phyloP scores from a whole-genome alignment of 2,797 vertebrate genomes.

The Pygocentrus nattereri region DNA sequence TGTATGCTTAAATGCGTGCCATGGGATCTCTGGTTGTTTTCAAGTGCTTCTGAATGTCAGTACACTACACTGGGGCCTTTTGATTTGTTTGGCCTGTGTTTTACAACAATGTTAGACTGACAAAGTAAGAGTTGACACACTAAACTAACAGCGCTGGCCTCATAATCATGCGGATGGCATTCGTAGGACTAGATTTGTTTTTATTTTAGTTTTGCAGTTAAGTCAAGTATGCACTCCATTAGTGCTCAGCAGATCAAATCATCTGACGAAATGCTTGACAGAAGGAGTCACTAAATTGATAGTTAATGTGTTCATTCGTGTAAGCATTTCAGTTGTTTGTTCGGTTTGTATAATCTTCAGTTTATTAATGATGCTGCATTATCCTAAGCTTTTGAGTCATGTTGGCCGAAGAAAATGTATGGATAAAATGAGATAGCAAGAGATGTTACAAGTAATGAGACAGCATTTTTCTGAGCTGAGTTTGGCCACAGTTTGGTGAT shows the following conservation, averaged over 20 bases:
- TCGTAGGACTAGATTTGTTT: constrained; percentile 62
- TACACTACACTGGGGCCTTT: constrained; percentile 23
- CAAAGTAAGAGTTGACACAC: constrained; percentile 69
- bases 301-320: too few species aligned
- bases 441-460: constrained; percentile 53
- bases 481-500: constrained; percentile 42
- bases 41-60: constrained; percentile 51
- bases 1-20: constrained; percentile 47
- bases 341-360: neutral
- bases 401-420: constrained; percentile 17
- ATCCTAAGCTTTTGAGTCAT: neutral
- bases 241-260: constrained; percentile 15
- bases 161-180: constrained; percentile 66
- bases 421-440: constrained; percentile 18
- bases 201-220: constrained; percentile 65
- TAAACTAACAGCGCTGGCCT: constrained; percentile 60
- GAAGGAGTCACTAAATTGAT: too few species aligned
- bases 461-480: constrained; percentile 37
- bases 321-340: neutral
- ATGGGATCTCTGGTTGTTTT: constrained; percentile 31
- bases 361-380: neutral
- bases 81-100: constrained; percentile 59
- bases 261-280: constrained; percentile 13
- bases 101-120: constrained; percentile 60
- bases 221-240: constrained; percentile 41